These are phyloP conservation scores for Chymomyza procnemis DNA, from an alignment of 2,888 invertebrate species.

Conservation along the genomic window DNA sequence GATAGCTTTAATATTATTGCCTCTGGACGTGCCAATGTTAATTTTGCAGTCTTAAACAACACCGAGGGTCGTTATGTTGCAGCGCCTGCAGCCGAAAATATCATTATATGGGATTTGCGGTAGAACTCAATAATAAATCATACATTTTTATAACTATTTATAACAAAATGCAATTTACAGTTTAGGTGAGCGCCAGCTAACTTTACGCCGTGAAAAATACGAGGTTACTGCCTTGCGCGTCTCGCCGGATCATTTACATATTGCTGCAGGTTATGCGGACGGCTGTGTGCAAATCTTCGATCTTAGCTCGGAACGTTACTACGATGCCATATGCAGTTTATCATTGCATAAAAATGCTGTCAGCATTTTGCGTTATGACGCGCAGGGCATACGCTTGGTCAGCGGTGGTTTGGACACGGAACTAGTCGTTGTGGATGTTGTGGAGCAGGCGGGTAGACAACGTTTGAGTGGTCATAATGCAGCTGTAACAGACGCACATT, in stretches of 20 bases:
- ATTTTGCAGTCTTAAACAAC: conserved; percentile 87
- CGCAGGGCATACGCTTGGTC: conserved; percentile 89
- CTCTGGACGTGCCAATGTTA: conserved; percentile 87
- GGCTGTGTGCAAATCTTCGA: conserved; percentile 92
- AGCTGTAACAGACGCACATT: conserved; percentile 88
- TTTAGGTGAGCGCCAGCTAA: conserved; percentile 83
- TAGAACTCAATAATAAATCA: conserved; percentile 80
- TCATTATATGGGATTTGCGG: conserved; percentile 95
- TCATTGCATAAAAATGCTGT: conserved; percentile 92
- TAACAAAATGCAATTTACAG: conserved; percentile 32
- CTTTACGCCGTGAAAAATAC: conserved; percentile 88
- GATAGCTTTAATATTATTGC: conserved; percentile 94
- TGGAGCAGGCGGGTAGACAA: conserved; percentile 93
- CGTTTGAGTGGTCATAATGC: conserved; percentile 95
- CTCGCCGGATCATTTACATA: conserved; percentile 86
- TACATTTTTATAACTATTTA: background rate
- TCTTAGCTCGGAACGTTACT: conserved; percentile 82
- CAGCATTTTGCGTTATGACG: conserved; percentile 90
- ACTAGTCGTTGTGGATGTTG: conserved; percentile 95
- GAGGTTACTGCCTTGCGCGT: conserved; percentile 88
- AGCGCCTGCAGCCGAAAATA: conserved; percentile 95
- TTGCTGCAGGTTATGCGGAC: conserved; percentile 95
- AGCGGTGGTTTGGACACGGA: conserved; percentile 95
- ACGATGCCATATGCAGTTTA: conserved; percentile 82
- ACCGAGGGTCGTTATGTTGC: conserved; percentile 91